Percentiles rank a stretch among this genome's conserved stretches.
Conservation (phyloP, 2,797 vertebrate species). For the Falco novaeseelandiae region DNA sequence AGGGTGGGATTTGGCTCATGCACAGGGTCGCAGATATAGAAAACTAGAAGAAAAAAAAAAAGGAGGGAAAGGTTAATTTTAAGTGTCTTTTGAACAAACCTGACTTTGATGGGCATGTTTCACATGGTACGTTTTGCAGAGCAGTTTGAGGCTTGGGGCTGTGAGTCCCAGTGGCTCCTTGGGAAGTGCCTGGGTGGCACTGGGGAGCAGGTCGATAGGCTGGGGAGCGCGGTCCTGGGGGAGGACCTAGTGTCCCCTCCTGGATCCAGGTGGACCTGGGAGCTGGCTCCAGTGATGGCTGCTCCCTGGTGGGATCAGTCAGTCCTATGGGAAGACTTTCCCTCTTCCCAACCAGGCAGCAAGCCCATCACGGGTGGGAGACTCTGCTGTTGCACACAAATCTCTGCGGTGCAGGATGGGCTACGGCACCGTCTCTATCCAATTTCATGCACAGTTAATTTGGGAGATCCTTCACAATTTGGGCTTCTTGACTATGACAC, state of each 20-base stretch:
- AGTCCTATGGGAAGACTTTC: neutral
- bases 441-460: constrained; percentile 25
- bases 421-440: rapidly evolving
- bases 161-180: neutral
- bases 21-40: neutral
- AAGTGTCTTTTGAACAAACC: neutral
- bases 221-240: neutral
- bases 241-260: neutral
- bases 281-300: neutral
- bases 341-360: neutral
- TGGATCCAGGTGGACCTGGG: neutral
- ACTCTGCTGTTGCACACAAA: neutral
- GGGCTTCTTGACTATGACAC: neutral
- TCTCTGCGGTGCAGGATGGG: neutral
- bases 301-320: neutral
- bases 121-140: neutral
- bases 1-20: rapidly evolving
- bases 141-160: rapidly evolving
- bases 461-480: neutral
- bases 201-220: neutral
- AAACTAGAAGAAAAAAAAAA: neutral
- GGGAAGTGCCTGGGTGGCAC: neutral
- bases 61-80: neutral
- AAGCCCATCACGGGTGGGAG: neutral
- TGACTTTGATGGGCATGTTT: rapidly evolving